Evolutionary conservation across 2,113 vertebrate species (phyloP).

Genomic region (Onychostruthus taczanowskii): DNA sequence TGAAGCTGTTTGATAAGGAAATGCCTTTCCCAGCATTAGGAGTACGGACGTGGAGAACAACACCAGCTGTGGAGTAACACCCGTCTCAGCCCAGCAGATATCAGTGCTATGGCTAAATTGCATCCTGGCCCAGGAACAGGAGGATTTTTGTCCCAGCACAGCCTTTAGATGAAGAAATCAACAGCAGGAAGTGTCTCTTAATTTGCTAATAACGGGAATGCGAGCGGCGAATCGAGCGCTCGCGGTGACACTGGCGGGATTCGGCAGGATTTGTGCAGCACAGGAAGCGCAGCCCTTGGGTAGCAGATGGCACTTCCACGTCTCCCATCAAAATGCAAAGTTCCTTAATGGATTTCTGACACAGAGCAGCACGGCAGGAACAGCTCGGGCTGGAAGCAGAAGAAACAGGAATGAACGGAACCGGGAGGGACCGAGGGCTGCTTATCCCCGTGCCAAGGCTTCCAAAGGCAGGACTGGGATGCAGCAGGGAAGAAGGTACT

Average conservation of each 20-base stretch:
- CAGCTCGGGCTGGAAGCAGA: neutral
- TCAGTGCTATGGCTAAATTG: slow-evolving; percentile 50
- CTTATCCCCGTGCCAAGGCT: neutral
- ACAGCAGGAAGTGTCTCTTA: slow-evolving; percentile 58
- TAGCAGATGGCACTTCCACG: slow-evolving; percentile 58
- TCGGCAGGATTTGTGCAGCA: slow-evolving; percentile 48
- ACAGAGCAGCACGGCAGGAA: neutral
- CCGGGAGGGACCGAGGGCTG: neutral
- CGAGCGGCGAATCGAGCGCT: slow-evolving; percentile 11
- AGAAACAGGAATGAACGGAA: neutral
- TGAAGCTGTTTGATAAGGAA: slow-evolving; percentile 62
- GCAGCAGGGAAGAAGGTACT: neutral
- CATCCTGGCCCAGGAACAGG: slow-evolving; percentile 50
- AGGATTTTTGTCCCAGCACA: slow-evolving; percentile 52
- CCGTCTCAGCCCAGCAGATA: slow-evolving; percentile 48
- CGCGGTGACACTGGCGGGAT: slow-evolving; percentile 50
- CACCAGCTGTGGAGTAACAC: slow-evolving; percentile 31
- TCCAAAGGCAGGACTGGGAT: neutral
- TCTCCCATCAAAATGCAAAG: slow-evolving; percentile 59
- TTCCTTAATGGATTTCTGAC: slow-evolving; percentile 58
- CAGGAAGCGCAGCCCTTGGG: slow-evolving; percentile 56
- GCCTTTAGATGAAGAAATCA: slow-evolving; percentile 64
- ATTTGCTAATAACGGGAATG: slow-evolving; percentile 72
- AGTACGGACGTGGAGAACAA: slow-evolving; percentile 34
- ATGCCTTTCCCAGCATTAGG: slow-evolving; percentile 37